Evolutionary conservation across 2,797 vertebrate genomes (phyloP), one percentile per base, ranked within the genome.

Genomic region (Echeneis naucrates): DNA sequence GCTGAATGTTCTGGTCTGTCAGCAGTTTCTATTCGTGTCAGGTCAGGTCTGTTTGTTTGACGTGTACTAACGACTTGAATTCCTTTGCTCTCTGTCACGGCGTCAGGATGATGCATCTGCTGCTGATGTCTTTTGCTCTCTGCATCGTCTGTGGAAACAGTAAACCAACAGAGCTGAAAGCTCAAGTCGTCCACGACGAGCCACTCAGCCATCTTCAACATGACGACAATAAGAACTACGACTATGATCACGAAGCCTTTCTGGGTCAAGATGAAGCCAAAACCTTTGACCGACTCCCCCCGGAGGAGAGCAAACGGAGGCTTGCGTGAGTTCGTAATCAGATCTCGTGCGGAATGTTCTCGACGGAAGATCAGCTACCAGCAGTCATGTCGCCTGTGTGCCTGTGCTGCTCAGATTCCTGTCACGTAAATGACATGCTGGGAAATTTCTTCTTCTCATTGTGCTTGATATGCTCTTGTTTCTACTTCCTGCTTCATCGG

Each of bases 231-330:
- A 91, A 97, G 62, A 96, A 81, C 90, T 96, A 95, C 13, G 95
- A 97, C 58, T 98, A 97, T 4, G 97, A 98, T 91, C 97, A 99
- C 0, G 96, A 98, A 21, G 97, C 97, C 6, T 99, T 98, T 73
- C 92, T 99, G 45, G 97, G 97, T 0, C 92, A 95, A 0, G 95
- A 97, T 0, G 94, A 97, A 44, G 96, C 97, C 55, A 96, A 97
- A 75, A 93, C 93, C 8, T 99, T 98, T 13, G 96, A 98, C 2
- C 94, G 96, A 64, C 95, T 99, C 30, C 89, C 95, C 0, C 95
- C 95, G 0, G 96, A 98, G 81, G 97, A 99, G 87, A 99, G 97
- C 95, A 95, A 95, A 55, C 94, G 96, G 26, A 94, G 97, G 23
- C 95, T 98, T 2, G 95, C 97, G 97, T 99, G 85, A 74, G 92